A percentile compares a stretch with the other conserved stretches of the same genome.
Evolutionary conservation across 2,113 vertebrate genomes (phyloP).

Genomic region (Nettapus auritus): DNA sequence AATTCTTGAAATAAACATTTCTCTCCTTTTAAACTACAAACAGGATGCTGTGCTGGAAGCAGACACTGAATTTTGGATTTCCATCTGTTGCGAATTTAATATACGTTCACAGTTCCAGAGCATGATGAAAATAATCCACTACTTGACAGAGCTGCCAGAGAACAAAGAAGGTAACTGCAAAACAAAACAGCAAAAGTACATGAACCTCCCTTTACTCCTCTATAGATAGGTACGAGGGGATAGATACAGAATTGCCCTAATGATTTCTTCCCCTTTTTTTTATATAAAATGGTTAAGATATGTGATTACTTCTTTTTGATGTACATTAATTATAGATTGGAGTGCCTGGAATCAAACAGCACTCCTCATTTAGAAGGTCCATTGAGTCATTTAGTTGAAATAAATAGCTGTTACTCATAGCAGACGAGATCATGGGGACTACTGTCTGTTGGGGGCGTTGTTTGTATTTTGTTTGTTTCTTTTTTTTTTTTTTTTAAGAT

Average conservation of each 20-base stretch:
- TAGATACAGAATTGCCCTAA: background rate
- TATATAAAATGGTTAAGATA: background rate
- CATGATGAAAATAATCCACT: constrained; percentile 85
- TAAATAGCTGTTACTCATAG: background rate
- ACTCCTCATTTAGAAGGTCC: background rate
- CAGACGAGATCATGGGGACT: background rate
- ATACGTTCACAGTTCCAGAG: constrained; percentile 83
- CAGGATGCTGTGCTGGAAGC: constrained; percentile 88
- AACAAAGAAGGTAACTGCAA: constrained; percentile 86
- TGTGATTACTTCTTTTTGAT: background rate
- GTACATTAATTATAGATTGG: background rate
- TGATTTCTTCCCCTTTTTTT: background rate
- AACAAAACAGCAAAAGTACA: background rate
- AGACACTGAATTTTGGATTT: constrained; percentile 93
- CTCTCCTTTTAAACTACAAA: background rate
- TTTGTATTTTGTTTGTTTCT: background rate
- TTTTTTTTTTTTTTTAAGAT: background rate
- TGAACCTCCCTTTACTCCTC: background rate
- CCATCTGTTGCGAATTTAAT: constrained; percentile 87
- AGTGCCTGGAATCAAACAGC: background rate
- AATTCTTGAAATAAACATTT: background rate
- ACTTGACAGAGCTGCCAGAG: constrained; percentile 87
- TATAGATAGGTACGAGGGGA: background rate
- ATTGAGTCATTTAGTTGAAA: background rate
- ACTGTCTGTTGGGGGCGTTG: background rate